Evolutionary conservation across 2,888 invertebrate species (phyloP), one percentile per base, ranked within the genome.

Genomic region (Leptinotarsa peninsularis): DNA sequence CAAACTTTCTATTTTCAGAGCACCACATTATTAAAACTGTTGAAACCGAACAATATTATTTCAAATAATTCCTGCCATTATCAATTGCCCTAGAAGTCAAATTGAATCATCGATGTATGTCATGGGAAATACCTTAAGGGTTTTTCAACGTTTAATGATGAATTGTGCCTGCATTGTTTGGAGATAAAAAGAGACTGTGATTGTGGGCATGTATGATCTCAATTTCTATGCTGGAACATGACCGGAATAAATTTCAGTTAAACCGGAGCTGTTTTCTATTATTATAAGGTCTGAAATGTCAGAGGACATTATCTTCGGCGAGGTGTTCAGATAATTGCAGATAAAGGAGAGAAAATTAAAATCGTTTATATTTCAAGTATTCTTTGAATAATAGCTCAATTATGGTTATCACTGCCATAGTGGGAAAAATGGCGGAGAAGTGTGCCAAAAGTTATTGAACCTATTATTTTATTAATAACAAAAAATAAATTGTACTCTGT

Each of bases 51-150:
- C 23, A 10, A 15, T 13, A 58, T 58, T 18, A n/a, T 63, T 63
- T 63, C 17, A 14, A 33, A 63, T 63, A 43, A 33, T 63, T 17
- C 43, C 43, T 33, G n/a, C 15, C 33, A 63, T 33, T 33, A 63
- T 23, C 43, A 43, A 63, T n/a, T 63, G 63, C 63, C 15, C 27
- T 63, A 63, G 43, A 33, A 63, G 17, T 63, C 17, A 17, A 17
- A 63, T 43, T 10, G 63, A 63, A 33, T 18, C 27, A 15, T n/a
- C 63, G 3, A 63, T 63, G 63, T 63, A 33, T 63, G 63, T 63
- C 63, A 43, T 63, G 63, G 63, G 63, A 63, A 63, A 63, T 63
- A 63, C 63, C 63, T 63, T 63, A 33, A 63, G 63, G 63, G 63
- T 63, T 63, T 63, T 63, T 63, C 43, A 5, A 27, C 27, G 43